Evolutionary conservation across 2,797 vertebrate genomes (phyloP).

Genomic region (Arctocebus calabarensis): DNA sequence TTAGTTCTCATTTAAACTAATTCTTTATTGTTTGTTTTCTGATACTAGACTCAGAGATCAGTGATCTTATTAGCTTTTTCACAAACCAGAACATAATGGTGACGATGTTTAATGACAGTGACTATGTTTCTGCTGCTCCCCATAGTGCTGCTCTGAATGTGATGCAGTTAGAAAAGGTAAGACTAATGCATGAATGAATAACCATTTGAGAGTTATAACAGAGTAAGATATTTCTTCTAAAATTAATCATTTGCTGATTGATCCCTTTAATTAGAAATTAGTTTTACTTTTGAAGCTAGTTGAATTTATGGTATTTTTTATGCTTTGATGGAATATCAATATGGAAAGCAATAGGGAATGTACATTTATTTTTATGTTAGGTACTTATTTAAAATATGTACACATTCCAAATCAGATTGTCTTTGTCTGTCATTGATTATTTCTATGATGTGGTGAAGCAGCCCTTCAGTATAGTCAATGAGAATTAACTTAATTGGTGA

Average conservation of each 20-base stretch:
- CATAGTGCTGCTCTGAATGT: conserved; percentile 95
- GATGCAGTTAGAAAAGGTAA: conserved; percentile 91
- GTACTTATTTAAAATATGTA: conserved; percentile 43
- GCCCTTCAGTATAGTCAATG: not conserved
- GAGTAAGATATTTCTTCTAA: not conserved
- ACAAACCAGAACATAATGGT: conserved; percentile 91
- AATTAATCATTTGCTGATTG: not conserved
- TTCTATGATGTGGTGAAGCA: not conserved
- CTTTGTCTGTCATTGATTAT: not conserved
- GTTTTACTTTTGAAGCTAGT: conserved; percentile 18
- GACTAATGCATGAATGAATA: not conserved
- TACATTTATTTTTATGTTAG: conserved; percentile 2
- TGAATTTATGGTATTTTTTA: conserved; percentile 24
- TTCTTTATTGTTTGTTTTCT: conserved; percentile 64
- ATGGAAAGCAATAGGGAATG: not conserved
- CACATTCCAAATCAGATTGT: conserved; percentile 17
- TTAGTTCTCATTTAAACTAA: conserved; percentile 45
- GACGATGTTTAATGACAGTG: conserved; percentile 91
- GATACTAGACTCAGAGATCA: conserved; percentile 90
- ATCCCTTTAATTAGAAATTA: not conserved
- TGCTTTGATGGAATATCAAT: not conserved
- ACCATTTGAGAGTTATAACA: not conserved
- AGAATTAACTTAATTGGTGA: not conserved
- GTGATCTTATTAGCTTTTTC: conserved; percentile 91
- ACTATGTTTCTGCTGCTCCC: conserved; percentile 93